phyloP scores from a whole-genome alignment of 2,888 invertebrate species.

The Cordylochernes scorpioides region DNA sequence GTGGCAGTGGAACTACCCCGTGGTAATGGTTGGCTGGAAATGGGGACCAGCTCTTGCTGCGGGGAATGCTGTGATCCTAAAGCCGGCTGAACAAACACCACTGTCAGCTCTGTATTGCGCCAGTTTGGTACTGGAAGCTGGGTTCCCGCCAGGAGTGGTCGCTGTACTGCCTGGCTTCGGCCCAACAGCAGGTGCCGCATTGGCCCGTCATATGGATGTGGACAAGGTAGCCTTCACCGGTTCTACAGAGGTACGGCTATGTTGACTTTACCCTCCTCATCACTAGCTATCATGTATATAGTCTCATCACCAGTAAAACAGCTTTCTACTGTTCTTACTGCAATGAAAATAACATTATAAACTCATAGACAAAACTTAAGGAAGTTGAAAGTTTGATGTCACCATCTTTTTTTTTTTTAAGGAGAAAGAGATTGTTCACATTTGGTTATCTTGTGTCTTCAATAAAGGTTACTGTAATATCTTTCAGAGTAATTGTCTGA shows the following conservation, averaged over 20 bases:
- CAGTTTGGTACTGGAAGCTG: slow-evolving; percentile 36
- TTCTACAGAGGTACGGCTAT: slow-evolving; percentile 36
- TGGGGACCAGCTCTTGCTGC: slow-evolving; percentile 32
- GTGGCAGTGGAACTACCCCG: slow-evolving; percentile 27
- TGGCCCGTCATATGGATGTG: slow-evolving; percentile 37
- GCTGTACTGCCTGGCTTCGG: slow-evolving; percentile 49
- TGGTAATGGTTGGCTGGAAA: slow-evolving; percentile 33
- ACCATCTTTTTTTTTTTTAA: too few relatives aligned
- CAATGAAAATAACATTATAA: too few relatives aligned
- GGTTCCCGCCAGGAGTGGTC: slow-evolving; percentile 50
- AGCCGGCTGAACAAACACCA: slow-evolving; percentile 61
- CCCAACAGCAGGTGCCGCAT: slow-evolving; percentile 39
- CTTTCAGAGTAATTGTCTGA: too few relatives aligned
- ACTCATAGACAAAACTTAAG: too few relatives aligned
- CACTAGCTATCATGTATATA: too few relatives aligned
- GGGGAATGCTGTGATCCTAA: slow-evolving; percentile 46
- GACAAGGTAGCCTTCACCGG: slow-evolving; percentile 55
- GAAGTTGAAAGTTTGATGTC: too few relatives aligned
- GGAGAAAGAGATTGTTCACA: too few relatives aligned
- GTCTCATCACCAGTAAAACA: too few relatives aligned
- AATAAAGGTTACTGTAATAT: too few relatives aligned
- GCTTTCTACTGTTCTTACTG: too few relatives aligned
- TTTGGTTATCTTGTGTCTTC: too few relatives aligned
- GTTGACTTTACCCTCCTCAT: too few relatives aligned
- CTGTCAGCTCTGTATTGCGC: slow-evolving; percentile 46